phyloP scores from a whole-genome alignment of 2,113 vertebrate species.

The Indri indri region DNA sequence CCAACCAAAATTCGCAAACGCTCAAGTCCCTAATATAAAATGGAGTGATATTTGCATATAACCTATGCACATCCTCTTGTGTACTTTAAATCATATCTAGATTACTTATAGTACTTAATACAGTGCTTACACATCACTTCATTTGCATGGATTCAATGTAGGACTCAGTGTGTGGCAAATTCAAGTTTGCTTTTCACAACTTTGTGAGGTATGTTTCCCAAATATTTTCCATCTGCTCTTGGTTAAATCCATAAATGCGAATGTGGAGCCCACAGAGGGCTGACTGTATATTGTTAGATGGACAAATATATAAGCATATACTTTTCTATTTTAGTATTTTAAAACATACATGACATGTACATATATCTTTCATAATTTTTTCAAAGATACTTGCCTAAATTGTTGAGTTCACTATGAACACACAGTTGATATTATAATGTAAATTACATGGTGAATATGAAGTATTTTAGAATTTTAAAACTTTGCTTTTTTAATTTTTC shows the following conservation, averaged over 20 bases:
- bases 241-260: background rate
- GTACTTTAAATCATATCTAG: background rate
- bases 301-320: background rate
- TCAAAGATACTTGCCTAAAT: background rate
- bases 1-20: background rate
- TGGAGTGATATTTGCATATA: background rate
- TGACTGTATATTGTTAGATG: background rate
- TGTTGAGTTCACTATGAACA: background rate
- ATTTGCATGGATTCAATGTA: background rate
- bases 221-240: background rate
- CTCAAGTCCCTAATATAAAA: background rate
- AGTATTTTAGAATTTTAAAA: background rate
- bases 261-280: background rate
- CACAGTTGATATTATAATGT: background rate
- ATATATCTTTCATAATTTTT: background rate
- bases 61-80: background rate
- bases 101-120: background rate
- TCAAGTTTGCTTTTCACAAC: background rate
- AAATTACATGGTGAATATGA: background rate
- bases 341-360: background rate
- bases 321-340: background rate
- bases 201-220: background rate
- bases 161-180: background rate
- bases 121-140: background rate
- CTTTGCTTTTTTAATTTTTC: conserved; percentile 17